Evolutionary conservation across 2,888 invertebrate genomes (phyloP), one percentile per base, ranked within the genome.

Genomic region (Urechis unicinctus): DNA sequence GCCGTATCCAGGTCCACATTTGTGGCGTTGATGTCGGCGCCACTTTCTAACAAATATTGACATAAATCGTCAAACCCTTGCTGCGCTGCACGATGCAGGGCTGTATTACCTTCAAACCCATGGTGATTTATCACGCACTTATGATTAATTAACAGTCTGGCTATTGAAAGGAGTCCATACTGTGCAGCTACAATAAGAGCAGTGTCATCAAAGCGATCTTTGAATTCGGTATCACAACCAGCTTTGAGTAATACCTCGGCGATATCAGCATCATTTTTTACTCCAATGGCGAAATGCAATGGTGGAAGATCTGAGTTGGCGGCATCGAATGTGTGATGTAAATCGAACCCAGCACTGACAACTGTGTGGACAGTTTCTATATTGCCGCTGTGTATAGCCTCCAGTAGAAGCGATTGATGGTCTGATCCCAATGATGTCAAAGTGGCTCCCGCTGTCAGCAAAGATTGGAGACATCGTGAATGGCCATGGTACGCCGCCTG

Each of bases 141-240:
- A 2, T 31, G n/a, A 2, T 29, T 21, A 17, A 50, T 30, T 17
- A 50, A 6, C 31, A 53, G 26, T 26, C 41, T 29, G 21, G 45
- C 53, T n/a, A 57, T 45, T 9, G 22, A 41, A 41, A 29, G 21
- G 24, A 28, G 25, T 43, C 50, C 54, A n/a, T 44, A 45, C 21
- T 41, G 28, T 43, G 50, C 29, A 0, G 57, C 57, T 9, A 36
- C 50, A n/a, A 57, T 57, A 9, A 57, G 31, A 25, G 57, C 51
- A 31, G 54, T 55, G 52, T 57, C 51, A 17, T 49, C 49, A 50
- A 54, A 50, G n/a, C 41, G 42, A 41, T 54, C 51, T 41, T 29
- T 41, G 25, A 31, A 44, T 21, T 57, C 51, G 2, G 42, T n/a
- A 17, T 57, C 41, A n/a, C 47, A 41, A 13, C 50, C 57, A 4